phyloP scores from a whole-genome alignment of 2,797 vertebrate species.

The Sparus aurata region DNA sequence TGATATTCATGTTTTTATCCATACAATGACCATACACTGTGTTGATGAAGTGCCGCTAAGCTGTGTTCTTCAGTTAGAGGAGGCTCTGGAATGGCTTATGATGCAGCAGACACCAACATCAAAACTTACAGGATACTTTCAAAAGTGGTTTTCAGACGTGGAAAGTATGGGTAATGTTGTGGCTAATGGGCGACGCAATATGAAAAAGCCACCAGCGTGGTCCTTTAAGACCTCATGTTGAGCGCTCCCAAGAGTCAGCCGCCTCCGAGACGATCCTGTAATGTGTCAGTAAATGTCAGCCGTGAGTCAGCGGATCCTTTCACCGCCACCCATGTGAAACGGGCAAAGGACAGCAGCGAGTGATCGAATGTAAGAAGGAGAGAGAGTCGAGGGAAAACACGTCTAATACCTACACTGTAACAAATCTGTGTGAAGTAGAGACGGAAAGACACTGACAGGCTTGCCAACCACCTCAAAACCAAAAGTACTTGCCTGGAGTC shows the following conservation, averaged over 20 bases:
- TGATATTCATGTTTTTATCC: no score
- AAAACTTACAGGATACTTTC: not conserved
- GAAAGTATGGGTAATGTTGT: not conserved
- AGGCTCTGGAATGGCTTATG: not conserved
- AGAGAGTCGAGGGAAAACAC: not conserved
- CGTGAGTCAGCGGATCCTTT: conserved; percentile 46
- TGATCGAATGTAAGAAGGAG: not conserved
- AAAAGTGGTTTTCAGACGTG: not conserved
- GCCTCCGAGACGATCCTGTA: conserved; percentile 19
- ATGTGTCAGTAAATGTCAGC: conserved; percentile 67
- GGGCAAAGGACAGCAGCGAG: conserved; percentile 1
- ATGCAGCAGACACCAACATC: not conserved
- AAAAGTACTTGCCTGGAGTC: not conserved
- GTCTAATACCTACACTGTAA: not conserved
- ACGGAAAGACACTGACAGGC: not conserved
- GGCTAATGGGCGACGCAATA: not conserved
- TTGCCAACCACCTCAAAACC: not conserved
- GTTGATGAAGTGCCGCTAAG: no score
- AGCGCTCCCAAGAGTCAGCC: conserved; percentile 7
- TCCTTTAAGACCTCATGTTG: conserved; percentile 22
- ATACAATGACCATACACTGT: no score
- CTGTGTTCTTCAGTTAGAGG: no score
- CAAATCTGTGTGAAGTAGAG: not conserved
- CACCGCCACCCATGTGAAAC: conserved; percentile 13
- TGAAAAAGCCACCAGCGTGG: not conserved